Base-by-base conservation (phyloP, 1,140 invertebrate species). In the Plutomurus gul region DNA sequence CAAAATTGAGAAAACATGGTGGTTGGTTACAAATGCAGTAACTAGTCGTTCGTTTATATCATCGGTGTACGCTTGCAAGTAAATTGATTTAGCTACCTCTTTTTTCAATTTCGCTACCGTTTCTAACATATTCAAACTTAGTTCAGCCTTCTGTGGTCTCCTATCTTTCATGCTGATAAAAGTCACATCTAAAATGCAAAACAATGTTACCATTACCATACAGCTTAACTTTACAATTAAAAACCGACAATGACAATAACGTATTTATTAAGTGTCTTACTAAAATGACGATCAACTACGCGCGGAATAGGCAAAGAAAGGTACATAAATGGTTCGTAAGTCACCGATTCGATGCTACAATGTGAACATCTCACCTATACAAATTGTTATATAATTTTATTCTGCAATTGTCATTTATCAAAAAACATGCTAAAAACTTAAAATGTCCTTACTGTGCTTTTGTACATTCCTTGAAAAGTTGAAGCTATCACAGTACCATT, bases 241-340 rank as follows among this genome's bases (percentile, higher is more conserved):
- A 60, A 33, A n/a, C 75, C 18, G 8, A 43, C n/a, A 39, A 47
- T 1, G 30, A 27, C 11, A 33, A 39, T 18, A 47, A 36, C 20
- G 40, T 37, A 18, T 47, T 39, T 51, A 25, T 2, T 72, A 16
- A 72, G 75, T 43, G 72, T 85, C 87, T 87, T 83, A 89, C 88
- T 84, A 76, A 93, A 85, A 85, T 92, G 90, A 77, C 89, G 88
- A 83, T 92, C 90, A 88, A 91, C 90, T 16, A 91, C 91, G 82
- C 90, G 88, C 51, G 92, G 92, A 74, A 93, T 86, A 7, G 91
- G 92, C 40, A 93, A 89, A 18, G 91, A 91, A 3, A 93, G 87
- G 85, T 92, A 92, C 91, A 92, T 92, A 81, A 93, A 93, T 37
- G 92, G 91, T 83, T 93, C 92, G 83, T 91, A 92, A 10, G 91